Conservation (phyloP, 2,797 vertebrate genomes). For the Melanotaenia parkinsoni region DNA sequence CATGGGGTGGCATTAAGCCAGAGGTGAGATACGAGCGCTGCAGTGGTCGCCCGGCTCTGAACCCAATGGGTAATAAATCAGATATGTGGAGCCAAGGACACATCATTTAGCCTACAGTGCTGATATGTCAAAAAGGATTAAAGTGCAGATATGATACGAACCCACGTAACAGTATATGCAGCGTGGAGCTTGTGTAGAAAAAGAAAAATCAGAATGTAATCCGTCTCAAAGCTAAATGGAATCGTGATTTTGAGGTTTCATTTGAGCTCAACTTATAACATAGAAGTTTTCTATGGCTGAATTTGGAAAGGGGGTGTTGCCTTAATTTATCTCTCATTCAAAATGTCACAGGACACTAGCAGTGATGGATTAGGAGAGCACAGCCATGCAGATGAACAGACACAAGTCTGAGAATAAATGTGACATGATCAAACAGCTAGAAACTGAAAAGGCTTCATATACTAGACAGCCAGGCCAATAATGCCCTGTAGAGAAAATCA, state of each 20-base stretch:
- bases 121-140: slow-evolving; percentile 56
- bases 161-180: slow-evolving; percentile 25
- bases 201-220: background rate
- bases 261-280: background rate
- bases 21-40: slow-evolving; percentile 49
- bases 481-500: background rate
- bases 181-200: slow-evolving; percentile 2
- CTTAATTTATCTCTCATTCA: slow-evolving; percentile 43
- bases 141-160: slow-evolving; percentile 46
- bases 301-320: slow-evolving; percentile 17
- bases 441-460: slow-evolving; percentile 29
- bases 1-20: slow-evolving; percentile 48
- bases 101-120: slow-evolving; percentile 59
- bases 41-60: slow-evolving; percentile 37
- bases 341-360: slow-evolving; percentile 48
- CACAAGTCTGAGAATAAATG: slow-evolving; percentile 16
- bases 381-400: slow-evolving; percentile 31
- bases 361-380: slow-evolving; percentile 25
- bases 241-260: slow-evolving; percentile 15
- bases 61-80: slow-evolving; percentile 61
- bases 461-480: slow-evolving; percentile 20
- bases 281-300: slow-evolving; percentile 17
- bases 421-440: slow-evolving; percentile 13
- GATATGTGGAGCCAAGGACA: slow-evolving; percentile 51
- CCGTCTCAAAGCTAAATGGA: background rate